phyloP scores from a whole-genome alignment of 2,888 invertebrate species.

The Clitarchus hookeri region DNA sequence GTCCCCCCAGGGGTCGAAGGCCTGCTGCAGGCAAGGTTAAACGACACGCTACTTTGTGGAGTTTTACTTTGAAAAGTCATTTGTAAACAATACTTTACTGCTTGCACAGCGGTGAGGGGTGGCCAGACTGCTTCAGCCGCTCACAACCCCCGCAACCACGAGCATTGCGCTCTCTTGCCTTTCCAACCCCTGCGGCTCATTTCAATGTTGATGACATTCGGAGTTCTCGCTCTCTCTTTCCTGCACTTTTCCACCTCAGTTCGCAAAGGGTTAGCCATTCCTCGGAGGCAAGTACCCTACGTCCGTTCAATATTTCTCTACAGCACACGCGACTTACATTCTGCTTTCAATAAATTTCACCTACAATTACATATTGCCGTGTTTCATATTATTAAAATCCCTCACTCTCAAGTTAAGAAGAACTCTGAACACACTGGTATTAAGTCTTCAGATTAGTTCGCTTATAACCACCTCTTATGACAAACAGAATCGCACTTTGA shows the following conservation, averaged over 20 bases:
- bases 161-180: neutral
- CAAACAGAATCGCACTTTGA: too few relatives aligned
- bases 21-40: neutral
- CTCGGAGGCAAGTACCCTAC: too few relatives aligned
- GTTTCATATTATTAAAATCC: too few relatives aligned
- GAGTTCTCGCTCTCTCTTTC: slow-evolving; percentile 26
- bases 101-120: neutral
- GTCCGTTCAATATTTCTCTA: too few relatives aligned
- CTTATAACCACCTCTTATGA: too few relatives aligned
- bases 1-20: neutral
- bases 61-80: slow-evolving; percentile 28
- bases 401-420: too few relatives aligned
- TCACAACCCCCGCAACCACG: neutral
- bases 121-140: neutral
- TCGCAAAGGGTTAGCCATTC: too few relatives aligned
- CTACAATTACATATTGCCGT: too few relatives aligned
- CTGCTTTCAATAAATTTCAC: too few relatives aligned
- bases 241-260: neutral
- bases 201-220: slow-evolving; percentile 32
- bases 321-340: too few relatives aligned
- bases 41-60: neutral
- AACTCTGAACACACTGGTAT: too few relatives aligned
- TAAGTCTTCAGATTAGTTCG: too few relatives aligned
- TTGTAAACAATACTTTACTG: slow-evolving; percentile 22
- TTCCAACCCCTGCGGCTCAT: slow-evolving; percentile 30